Base-by-base conservation (phyloP, 2,888 invertebrate genomes). In the Celastrina argiolus region DNA sequence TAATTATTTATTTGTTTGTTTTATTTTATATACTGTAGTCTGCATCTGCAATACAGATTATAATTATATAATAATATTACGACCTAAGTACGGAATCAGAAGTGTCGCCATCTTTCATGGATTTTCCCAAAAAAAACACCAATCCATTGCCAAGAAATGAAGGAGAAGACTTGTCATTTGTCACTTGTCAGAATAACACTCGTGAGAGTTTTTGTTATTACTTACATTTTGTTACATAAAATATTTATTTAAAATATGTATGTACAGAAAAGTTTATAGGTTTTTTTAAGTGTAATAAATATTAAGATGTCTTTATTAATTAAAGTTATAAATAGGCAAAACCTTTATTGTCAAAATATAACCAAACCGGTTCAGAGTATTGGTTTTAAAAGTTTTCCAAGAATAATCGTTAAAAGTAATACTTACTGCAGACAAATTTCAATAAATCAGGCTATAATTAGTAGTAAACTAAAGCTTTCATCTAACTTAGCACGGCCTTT, bases 301-400 rank as follows among this genome's bases (percentile, higher is more conserved):
- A 65, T 28, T 61, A 68, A 69, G 72, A 90, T 90, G 90, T 83
- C 90, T 74, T 76, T 85, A 65, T 73, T 80, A n/a, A 79, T 78
- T 75, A 85, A 83, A 76, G 73, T 79, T 71, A 74, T 87, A 64
- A 78, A 74, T 73, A 83, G 80, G 75, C 84, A 82, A 75, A 78
- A 75, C 75, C 74, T 78, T 73, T 76, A 74, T 71, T 65, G 84
- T 66, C 75, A 76, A 69, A 80, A 75, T 72, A 70, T 84, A 81
- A 80, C 82, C 76, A 84, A 84, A 81, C 83, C 84, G 76, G 81
- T 81, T 51, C 83, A 81, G 78, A 85, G 81, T 80, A 80, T 74
- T 81, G 70, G 78, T 69, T 70, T 72, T 31, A 80, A 73, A 75
- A 78, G 75, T 72, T 76, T 76, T 73, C 77, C 82, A 66, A 26